Evolutionary conservation across 1,140 invertebrate genomes (phyloP).

Genomic region (Heliothis virescens): DNA sequence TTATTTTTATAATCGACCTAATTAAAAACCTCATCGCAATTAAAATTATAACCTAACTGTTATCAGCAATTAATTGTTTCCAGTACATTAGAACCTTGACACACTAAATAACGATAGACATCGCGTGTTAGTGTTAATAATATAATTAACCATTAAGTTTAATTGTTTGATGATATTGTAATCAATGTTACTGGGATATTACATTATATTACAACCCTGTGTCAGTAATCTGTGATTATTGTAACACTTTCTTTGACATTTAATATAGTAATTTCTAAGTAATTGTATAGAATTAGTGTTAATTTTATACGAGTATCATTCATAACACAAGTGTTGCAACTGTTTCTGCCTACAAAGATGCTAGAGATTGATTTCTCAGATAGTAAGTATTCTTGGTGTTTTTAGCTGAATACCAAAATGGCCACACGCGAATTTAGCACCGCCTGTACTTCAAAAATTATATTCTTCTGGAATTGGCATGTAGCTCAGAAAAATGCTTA

Average conservation of each 20-base stretch:
- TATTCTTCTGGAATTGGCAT: too few relatives aligned
- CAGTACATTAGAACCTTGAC: neutral
- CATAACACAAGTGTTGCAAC: neutral
- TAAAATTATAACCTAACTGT: neutral
- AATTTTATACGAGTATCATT: neutral
- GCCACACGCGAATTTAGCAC: too few relatives aligned
- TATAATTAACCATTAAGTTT: neutral
- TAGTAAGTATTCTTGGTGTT: too few relatives aligned
- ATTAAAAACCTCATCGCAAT: neutral
- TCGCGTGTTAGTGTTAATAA: constrained; percentile 1
- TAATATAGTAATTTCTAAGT: neutral
- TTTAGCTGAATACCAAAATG: too few relatives aligned
- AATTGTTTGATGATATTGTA: constrained; percentile 12
- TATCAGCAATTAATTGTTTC: neutral
- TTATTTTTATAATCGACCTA: neutral
- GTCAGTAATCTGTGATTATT: neutral
- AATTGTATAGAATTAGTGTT: neutral
- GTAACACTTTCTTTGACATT: constrained; percentile 1
- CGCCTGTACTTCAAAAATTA: too few relatives aligned
- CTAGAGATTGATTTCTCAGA: too few relatives aligned
- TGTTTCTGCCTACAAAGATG: too few relatives aligned
- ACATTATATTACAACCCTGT: neutral
- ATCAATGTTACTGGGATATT: neutral
- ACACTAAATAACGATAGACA: neutral
- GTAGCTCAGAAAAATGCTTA: too few relatives aligned